phyloP scores from a whole-genome alignment of 2,797 vertebrate genomes.

The Glyptemys insculpta region DNA sequence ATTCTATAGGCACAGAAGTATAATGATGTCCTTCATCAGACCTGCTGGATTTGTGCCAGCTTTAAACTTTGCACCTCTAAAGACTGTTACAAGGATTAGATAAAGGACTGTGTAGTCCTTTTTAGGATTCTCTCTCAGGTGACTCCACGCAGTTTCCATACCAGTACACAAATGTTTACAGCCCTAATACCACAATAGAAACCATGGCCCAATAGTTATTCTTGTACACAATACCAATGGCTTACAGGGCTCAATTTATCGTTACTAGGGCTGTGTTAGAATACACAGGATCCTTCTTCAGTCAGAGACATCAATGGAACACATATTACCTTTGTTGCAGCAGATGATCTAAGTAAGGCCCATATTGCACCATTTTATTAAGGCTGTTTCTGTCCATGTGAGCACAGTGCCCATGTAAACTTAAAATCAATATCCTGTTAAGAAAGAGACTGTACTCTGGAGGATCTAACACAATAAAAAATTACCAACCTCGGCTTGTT shows the following conservation, averaged over 20 bases:
- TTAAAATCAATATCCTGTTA: conserved; percentile 77
- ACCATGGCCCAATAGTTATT: not conserved
- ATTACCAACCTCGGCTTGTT: conserved; percentile 98
- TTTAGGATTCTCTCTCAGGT: not conserved
- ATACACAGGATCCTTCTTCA: not conserved
- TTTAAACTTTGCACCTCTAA: not conserved
- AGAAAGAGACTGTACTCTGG: conserved; percentile 63
- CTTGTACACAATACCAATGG: not conserved
- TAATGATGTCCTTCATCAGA: not conserved
- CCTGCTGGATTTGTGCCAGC: not conserved
- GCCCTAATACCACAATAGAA: not conserved
- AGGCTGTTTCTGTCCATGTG: conserved; percentile 40
- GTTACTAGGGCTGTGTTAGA: not conserved
- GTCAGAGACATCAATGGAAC: conserved; percentile 33
- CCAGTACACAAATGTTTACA: not conserved
- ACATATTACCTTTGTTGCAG: conserved; percentile 63
- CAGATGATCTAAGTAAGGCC: conserved; percentile 51
- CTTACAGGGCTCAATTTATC: not conserved
- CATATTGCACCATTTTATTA: conserved; percentile 60
- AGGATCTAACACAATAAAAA: conserved; percentile 71
- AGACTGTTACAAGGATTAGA: not conserved
- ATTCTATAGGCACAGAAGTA: not conserved
- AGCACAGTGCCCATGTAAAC: conserved; percentile 58
- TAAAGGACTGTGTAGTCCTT: not conserved
- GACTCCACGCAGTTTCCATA: not conserved